phyloP scores from a whole-genome alignment of 2,113 vertebrate genomes.

The Dissostichus mawsoni region DNA sequence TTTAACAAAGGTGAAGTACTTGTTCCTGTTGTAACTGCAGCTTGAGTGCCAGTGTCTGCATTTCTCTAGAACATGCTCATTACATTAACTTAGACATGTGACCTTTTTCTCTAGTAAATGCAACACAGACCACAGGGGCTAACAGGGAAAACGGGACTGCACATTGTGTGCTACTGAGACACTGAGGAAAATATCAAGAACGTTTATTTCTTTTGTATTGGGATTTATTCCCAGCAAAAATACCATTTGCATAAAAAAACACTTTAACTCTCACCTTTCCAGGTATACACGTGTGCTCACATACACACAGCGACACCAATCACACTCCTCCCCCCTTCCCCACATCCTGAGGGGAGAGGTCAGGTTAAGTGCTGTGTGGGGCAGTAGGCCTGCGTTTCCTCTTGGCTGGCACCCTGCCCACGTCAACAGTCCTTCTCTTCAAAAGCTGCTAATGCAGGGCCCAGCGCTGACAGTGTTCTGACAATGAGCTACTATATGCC shows the following conservation, averaged over 20 bases:
- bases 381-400: conserved; percentile 66
- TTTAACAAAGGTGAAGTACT: conserved; percentile 19
- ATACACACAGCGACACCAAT: conserved; percentile 24
- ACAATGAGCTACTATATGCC: conserved; percentile 77
- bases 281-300: conserved; percentile 2
- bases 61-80: conserved; percentile 63
- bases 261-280: conserved; percentile 5
- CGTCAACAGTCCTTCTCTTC: conserved; percentile 71
- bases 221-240: conserved; percentile 60
- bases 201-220: conserved; percentile 46
- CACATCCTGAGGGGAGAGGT: conserved; percentile 70
- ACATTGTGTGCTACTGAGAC: conserved; percentile 43
- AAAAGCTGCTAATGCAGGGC: conserved; percentile 66
- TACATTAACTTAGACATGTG: conserved; percentile 67
- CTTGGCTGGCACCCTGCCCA: conserved; percentile 70
- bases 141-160: conserved; percentile 44
- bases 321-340: conserved; percentile 49
- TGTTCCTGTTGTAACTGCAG: conserved; percentile 32
- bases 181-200: conserved; percentile 36
- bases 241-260: conserved; percentile 39
- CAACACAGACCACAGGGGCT: conserved; percentile 61
- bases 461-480: conserved; percentile 70
- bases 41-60: conserved; percentile 37
- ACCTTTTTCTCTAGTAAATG: conserved; percentile 74
- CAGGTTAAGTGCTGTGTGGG: conserved; percentile 64